phyloP scores from a whole-genome alignment of 2,113 vertebrate species.

The Hydrochoerus hydrochaeris region DNA sequence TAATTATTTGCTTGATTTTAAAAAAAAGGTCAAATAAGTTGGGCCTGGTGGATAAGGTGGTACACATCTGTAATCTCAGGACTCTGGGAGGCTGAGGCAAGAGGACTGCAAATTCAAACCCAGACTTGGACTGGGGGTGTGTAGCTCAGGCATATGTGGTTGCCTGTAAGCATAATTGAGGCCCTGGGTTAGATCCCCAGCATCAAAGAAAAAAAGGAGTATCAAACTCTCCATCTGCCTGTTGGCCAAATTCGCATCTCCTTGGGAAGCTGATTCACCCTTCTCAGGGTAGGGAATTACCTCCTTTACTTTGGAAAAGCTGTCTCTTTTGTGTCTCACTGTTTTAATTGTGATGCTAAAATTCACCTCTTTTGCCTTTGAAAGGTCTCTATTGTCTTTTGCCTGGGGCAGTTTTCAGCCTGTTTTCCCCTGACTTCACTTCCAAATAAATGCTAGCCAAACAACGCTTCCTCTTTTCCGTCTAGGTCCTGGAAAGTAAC shows the following conservation, averaged over 20 bases:
- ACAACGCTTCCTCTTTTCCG: not conserved
- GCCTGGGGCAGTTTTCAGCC: not conserved
- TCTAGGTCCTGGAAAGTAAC: not conserved
- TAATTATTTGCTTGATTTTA: not conserved
- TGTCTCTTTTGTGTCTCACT: not conserved
- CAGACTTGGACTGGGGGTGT: not conserved
- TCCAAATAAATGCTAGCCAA: not conserved
- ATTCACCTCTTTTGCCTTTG: constrained; percentile 9
- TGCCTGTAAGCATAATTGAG: not conserved
- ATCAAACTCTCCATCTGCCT: not conserved
- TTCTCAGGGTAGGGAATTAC: not conserved
- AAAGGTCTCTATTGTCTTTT: not conserved
- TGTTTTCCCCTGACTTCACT: not conserved
- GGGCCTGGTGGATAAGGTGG: not conserved
- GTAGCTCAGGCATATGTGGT: no score
- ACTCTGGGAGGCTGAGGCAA: not conserved
- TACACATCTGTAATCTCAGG: not conserved
- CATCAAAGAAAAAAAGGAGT: not conserved
- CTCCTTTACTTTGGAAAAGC: not conserved
- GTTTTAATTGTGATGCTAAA: constrained; percentile 20
- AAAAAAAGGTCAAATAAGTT: not conserved
- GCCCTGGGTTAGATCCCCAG: not conserved
- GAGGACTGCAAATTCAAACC: not conserved
- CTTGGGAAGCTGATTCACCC: not conserved
- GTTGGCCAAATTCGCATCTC: not conserved